phyloP scores from a whole-genome alignment of 2,113 vertebrate genomes.

The Sturnus vulgaris region DNA sequence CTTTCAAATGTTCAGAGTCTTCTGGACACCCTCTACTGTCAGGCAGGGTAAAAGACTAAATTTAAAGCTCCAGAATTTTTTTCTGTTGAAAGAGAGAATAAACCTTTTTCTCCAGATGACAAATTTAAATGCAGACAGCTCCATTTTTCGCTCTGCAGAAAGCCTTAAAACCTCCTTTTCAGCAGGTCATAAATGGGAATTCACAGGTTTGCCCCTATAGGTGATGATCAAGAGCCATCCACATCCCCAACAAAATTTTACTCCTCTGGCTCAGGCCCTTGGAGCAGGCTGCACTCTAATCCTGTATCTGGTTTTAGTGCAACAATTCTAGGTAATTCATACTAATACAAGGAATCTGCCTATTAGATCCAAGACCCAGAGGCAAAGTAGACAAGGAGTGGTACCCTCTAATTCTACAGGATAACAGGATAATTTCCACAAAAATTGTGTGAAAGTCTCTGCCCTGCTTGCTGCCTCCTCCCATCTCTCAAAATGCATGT shows the following conservation, averaged over 20 bases:
- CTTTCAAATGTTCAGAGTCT: not conserved
- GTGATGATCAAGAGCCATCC: not conserved
- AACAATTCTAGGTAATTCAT: not conserved
- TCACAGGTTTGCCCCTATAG: not conserved
- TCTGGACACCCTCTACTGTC: not conserved
- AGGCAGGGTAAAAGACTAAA: not conserved
- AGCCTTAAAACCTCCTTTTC: not conserved
- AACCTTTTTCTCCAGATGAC: not conserved
- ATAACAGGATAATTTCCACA: not conserved
- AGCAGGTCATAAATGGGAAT: not conserved
- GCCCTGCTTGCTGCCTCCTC: not conserved
- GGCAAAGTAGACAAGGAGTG: not conserved
- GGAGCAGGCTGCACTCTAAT: not conserved
- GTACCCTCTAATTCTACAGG: not conserved
- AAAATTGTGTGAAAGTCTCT: not conserved
- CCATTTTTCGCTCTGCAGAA: not conserved
- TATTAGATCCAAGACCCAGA: not conserved
- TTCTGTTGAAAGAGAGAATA: not conserved
- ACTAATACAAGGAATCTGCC: not conserved
- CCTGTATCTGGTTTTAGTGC: not conserved
- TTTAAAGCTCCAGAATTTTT: not conserved
- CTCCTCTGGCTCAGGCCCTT: not conserved
- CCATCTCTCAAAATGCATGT: fast-evolving
- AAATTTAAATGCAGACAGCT: not conserved
- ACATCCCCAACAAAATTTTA: not conserved